Percentiles rank a stretch among this genome's conserved stretches.
These are phyloP conservation scores for Sphyrna mokarran DNA, from an alignment of 2,113 vertebrate species.

Conservation along the genomic window DNA sequence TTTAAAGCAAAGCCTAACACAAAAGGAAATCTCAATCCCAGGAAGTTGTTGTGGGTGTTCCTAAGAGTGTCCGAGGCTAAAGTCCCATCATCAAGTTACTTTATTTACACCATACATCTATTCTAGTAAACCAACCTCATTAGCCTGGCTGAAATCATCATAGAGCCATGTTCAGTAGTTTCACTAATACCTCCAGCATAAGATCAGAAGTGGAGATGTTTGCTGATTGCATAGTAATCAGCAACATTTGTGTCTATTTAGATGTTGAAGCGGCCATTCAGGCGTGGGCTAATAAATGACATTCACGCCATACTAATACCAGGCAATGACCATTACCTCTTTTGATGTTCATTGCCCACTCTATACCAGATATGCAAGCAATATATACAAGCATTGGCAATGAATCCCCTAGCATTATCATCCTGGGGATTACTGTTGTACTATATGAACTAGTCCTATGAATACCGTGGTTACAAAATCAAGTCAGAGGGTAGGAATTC, in stretches of 20 bases:
- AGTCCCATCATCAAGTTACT: too few relatives aligned
- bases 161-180: not conserved
- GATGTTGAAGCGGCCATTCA: not conserved
- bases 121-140: too few relatives aligned
- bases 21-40: not conserved
- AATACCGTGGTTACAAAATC: not conserved
- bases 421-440: not conserved
- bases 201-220: too few relatives aligned
- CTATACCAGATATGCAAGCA: too few relatives aligned
- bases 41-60: not conserved
- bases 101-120: too few relatives aligned
- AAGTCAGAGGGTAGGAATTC: not conserved
- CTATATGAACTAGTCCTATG: not conserved
- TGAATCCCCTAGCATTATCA: not conserved
- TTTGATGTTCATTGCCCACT: not conserved
- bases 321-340: not conserved
- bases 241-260: too few relatives aligned
- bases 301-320: not conserved
- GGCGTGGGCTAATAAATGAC: not conserved
- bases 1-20: not conserved
- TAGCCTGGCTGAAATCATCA: too few relatives aligned
- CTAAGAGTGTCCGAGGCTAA: not conserved
- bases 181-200: not conserved
- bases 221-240: not conserved
- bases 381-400: too few relatives aligned